Evolutionary conservation across 2,888 invertebrate species (phyloP).

Genomic region (Eristalis arbustorum): DNA sequence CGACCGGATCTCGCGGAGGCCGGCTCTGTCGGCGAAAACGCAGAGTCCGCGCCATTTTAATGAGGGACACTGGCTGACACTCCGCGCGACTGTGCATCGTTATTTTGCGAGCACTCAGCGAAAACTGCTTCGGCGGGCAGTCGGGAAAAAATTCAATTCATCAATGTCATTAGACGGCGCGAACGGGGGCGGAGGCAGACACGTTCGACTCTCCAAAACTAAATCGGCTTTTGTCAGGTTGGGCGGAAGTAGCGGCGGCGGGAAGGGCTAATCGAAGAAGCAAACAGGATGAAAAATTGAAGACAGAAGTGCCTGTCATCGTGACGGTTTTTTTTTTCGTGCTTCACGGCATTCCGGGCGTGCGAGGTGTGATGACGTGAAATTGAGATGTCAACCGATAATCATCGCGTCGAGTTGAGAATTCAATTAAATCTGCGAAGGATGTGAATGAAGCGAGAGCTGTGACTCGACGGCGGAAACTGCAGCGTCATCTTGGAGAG

Average conservation of each 20-base stretch:
- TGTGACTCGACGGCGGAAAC: not conserved
- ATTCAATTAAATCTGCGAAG: conserved; percentile 47
- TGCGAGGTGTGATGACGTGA: conserved; percentile 16
- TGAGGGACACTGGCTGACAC: conserved; percentile 27
- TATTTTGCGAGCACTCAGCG: conserved; percentile 25
- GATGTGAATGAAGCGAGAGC: not conserved
- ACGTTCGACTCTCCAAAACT: conserved; percentile 21
- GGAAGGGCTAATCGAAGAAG: conserved; percentile 34
- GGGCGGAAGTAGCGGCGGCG: not conserved
- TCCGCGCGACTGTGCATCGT: conserved; percentile 7
- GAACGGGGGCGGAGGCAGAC: not conserved
- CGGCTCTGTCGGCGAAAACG: conserved; percentile 1
- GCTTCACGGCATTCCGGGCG: conserved; percentile 40
- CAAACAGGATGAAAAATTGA: conserved; percentile 9
- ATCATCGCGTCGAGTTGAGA: conserved; percentile 50
- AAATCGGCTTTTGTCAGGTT: conserved; percentile 52
- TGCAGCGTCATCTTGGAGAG: conserved; percentile 15
- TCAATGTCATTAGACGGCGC: conserved; percentile 52
- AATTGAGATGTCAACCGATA: conserved; percentile 62
- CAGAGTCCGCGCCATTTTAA: conserved; percentile 40
- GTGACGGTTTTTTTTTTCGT: conserved; percentile 18
- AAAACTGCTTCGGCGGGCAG: conserved; percentile 1
- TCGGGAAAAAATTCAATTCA: conserved; percentile 54
- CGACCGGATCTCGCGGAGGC: conserved; percentile 17
- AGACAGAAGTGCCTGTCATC: conserved; percentile 29